Evolutionary conservation across 2,113 vertebrate species (phyloP), one percentile per base, ranked within the genome.

Genomic region (Cebidichthys violaceus): DNA sequence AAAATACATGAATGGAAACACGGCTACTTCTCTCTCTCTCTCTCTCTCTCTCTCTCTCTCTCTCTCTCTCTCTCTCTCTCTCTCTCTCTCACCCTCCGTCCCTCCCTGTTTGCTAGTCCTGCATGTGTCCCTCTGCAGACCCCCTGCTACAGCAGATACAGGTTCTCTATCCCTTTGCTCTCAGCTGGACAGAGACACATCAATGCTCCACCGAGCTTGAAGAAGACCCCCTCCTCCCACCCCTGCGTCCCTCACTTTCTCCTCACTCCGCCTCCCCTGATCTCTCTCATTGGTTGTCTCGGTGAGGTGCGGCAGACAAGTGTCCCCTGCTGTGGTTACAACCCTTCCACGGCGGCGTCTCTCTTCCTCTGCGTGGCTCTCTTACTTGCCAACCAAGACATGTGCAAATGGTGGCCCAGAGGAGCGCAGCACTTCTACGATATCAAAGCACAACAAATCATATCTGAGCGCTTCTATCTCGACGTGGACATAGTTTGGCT

Each of bases 141-240:
- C 83, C 88, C 88, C 90, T n/a, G 66, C 39, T 79, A 39, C 59
- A 59, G 29, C 82, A 83, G 73, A 88, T 70, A 85, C 69, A 83
- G 78, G 17, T 79, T 66, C 83, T 67, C 61, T 62, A 73, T 86
- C 85, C 82, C 91, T 88, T 92, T 92, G 88, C 87, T 92, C 90
- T 90, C 88, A 91, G 90, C 85, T 91, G 91, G 90, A 92, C 85
- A 22, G 81, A 85, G 77, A 60, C 79, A 89, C 85, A 91, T 88
- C 85, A 89, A 86, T 61, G 87, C 88, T 84, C 79, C 70, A 59
- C 77, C 68, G 83, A 78, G 87, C 82, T 85, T 88, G 62, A 73
- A 88, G 83, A 86, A 86, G 59, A 24, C 54, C 20, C 68, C 55
- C 59, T 62, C 47, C 61, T 66, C 41, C 35, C 13, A 31, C 57